A percentile compares a stretch with the other conserved stretches of the same genome.
Evolutionary conservation across 2,888 invertebrate species (phyloP).

Genomic region (Phoronis australis): DNA sequence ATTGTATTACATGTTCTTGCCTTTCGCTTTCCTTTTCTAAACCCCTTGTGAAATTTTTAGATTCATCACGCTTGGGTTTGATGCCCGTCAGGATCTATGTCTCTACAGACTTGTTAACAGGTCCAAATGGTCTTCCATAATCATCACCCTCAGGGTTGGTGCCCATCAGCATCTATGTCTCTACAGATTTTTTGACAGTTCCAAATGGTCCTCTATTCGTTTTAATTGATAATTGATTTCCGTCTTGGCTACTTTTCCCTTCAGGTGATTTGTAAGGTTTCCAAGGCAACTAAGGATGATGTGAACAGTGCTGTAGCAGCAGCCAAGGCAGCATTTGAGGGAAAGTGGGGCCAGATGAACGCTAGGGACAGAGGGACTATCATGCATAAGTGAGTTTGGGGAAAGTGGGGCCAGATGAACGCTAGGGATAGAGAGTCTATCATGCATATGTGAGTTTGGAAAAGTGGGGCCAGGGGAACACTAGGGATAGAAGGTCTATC

Average conservation of each 20-base stretch:
- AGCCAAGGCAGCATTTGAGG: slow-evolving; percentile 81
- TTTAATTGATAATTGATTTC: not conserved
- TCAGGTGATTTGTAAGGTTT: slow-evolving; percentile 56
- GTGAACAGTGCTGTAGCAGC: slow-evolving; percentile 83
- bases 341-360: slow-evolving; percentile 92
- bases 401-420: slow-evolving; percentile 92
- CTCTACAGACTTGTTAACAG: no score
- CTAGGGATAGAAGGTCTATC: slow-evolving; percentile 79
- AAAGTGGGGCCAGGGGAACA: slow-evolving; percentile 90
- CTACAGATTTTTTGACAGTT: no score
- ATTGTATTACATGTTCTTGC: no score
- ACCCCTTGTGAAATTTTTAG: no score
- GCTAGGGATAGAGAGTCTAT: slow-evolving; percentile 82
- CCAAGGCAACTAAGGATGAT: slow-evolving; percentile 70
- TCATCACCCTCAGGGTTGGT: no score
- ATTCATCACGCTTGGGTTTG: no score
- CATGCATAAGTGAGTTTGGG: slow-evolving; percentile 72
- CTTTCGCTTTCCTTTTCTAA: no score
- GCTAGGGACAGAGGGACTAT: slow-evolving; percentile 82
- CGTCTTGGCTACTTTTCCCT: slow-evolving; percentile 1
- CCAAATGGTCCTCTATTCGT: no score
- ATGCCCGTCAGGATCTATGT: no score
- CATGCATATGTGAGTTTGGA: slow-evolving; percentile 73
- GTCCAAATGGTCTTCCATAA: no score
- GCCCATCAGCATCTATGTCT: no score